A percentile compares a stretch with the other conserved stretches of the same genome.
phyloP scores from a whole-genome alignment of 2,113 vertebrate species.

The Oryzias curvinotus region DNA sequence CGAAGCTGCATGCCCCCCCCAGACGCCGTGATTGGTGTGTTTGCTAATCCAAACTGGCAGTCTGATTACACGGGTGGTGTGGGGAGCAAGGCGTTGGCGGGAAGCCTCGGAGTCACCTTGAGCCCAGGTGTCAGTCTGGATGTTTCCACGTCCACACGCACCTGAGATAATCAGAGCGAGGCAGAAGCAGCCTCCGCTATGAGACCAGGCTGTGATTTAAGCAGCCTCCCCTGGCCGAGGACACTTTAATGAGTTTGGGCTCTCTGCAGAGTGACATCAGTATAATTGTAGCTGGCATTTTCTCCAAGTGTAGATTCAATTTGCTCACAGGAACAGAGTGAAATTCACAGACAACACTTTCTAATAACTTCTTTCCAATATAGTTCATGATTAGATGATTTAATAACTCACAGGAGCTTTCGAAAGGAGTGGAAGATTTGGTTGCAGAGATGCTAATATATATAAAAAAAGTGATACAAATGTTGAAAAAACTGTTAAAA shows the following conservation, averaged over 20 bases:
- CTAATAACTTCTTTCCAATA: too few relatives aligned
- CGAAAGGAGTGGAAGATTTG: too few relatives aligned
- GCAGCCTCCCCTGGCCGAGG: slow-evolving; percentile 26
- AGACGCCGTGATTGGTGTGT: slow-evolving; percentile 54
- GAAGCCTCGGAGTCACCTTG: slow-evolving; percentile 64
- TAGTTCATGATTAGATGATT: too few relatives aligned
- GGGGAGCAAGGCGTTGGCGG: slow-evolving; percentile 42
- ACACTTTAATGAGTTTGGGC: slow-evolving; percentile 26
- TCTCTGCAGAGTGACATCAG: slow-evolving; percentile 29
- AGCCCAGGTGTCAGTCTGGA: slow-evolving; percentile 24
- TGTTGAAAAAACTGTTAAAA: too few relatives aligned
- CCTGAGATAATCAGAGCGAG: slow-evolving; percentile 27
- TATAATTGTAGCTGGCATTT: slow-evolving; percentile 38
- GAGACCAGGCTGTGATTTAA: slow-evolving; percentile 25
- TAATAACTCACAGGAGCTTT: too few relatives aligned
- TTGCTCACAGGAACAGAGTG: slow-evolving; percentile 4
- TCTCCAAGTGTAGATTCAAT: slow-evolving; percentile 51
- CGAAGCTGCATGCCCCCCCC: background rate
- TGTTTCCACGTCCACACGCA: slow-evolving; percentile 22
- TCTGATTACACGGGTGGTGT: slow-evolving; percentile 53
- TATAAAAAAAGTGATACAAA: too few relatives aligned
- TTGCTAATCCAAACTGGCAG: slow-evolving; percentile 62
- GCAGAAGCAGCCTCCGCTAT: slow-evolving; percentile 9
- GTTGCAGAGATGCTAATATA: too few relatives aligned
- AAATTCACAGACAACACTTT: slow-evolving; percentile 10